A percentile compares a stretch with the other conserved stretches of the same genome.
These are phyloP conservation scores for Brachionichthys hirsutus DNA, from an alignment of 2,113 vertebrate genomes.

Conservation along the genomic window DNA sequence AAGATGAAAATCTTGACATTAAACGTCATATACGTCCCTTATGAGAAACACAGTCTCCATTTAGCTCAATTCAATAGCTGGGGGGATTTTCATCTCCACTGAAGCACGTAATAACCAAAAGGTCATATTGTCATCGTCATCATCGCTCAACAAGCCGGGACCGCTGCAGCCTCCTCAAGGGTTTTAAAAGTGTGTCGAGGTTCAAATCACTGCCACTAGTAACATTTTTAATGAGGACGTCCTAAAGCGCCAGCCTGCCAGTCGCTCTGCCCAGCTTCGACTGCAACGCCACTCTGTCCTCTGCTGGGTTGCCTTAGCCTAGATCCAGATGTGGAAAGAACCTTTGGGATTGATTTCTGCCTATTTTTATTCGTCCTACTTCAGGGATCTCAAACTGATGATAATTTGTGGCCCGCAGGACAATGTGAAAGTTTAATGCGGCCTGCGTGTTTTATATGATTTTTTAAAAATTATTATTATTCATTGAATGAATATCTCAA, in stretches of 20 bases:
- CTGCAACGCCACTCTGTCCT: conserved; percentile 58
- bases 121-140: conserved; percentile 57
- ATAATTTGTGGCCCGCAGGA: too few relatives aligned
- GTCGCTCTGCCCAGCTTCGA: conserved; percentile 40
- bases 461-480: too few relatives aligned
- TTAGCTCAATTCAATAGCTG: conserved; percentile 57
- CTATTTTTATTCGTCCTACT: conserved; percentile 83
- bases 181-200: conserved; percentile 64
- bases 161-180: conserved; percentile 49
- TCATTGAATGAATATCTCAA: too few relatives aligned
- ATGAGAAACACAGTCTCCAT: conserved; percentile 46
- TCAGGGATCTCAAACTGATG: too few relatives aligned
- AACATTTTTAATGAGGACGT: conserved; percentile 49
- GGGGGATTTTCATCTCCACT: conserved; percentile 56
- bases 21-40: conserved; percentile 34
- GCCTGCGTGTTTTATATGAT: too few relatives aligned
- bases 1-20: too few relatives aligned
- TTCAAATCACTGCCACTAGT: conserved; percentile 36
- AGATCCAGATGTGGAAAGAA: conserved; percentile 73
- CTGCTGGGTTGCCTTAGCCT: conserved; percentile 70
- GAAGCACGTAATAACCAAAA: conserved; percentile 61
- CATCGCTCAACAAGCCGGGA: conserved; percentile 63
- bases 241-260: conserved; percentile 41
- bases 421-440: too few relatives aligned
- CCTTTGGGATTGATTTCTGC: conserved; percentile 77